A percentile compares a stretch with the other conserved stretches of the same genome.
Evolutionary conservation across 2,113 vertebrate genomes (phyloP).

Genomic region (Pogonocichla stellata): DNA sequence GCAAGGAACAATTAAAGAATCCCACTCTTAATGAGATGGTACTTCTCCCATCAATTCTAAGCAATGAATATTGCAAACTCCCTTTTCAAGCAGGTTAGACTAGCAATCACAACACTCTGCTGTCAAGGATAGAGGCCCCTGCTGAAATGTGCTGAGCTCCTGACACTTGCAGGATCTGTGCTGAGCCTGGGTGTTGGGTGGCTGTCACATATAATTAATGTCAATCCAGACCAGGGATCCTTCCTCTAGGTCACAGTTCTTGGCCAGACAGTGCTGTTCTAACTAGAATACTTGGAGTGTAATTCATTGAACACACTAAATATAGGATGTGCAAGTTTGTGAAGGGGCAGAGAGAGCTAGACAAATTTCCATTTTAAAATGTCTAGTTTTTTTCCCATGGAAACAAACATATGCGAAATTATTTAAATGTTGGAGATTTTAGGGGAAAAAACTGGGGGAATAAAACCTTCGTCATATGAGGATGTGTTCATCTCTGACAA

Average conservation of each 20-base stretch:
- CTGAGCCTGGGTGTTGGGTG: not conserved
- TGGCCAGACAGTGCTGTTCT: not conserved
- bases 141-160: not conserved
- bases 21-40: not conserved
- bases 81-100: not conserved
- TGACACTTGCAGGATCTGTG: not conserved
- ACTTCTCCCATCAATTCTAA: slow-evolving; percentile 1
- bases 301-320: not conserved
- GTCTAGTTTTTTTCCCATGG: not conserved
- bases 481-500: not conserved
- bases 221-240: not conserved
- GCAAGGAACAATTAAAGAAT: not conserved
- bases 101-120: not conserved
- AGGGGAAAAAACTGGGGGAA: no score
- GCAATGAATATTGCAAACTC: not conserved
- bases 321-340: not conserved
- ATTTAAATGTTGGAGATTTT: not conserved
- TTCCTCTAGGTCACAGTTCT: not conserved
- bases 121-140: not conserved
- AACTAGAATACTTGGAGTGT: not conserved
- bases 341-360: not conserved
- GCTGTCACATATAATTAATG: slow-evolving; percentile 25
- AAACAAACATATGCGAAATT: not conserved
- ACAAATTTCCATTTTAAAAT: not conserved
- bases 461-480: not conserved